Conservation (phyloP, 2,113 vertebrate genomes). For the Chascanopsetta lugubris region DNA sequence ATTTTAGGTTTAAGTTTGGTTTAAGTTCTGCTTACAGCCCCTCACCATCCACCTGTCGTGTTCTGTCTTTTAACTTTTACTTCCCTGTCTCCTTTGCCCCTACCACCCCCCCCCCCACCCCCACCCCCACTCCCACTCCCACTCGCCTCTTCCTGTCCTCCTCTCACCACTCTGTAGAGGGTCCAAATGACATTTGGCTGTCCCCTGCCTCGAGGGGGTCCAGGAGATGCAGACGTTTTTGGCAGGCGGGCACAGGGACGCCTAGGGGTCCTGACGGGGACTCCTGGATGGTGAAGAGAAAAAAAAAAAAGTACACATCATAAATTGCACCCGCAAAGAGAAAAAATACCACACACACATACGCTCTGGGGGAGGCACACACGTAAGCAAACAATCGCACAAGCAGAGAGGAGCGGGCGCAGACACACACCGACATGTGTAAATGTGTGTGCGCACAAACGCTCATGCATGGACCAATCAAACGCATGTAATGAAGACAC, state of each 20-base stretch:
- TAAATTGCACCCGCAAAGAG: slow-evolving; percentile 54
- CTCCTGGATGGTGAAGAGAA: slow-evolving; percentile 75
- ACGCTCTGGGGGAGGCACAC: slow-evolving; percentile 34
- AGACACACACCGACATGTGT: slow-evolving; percentile 31
- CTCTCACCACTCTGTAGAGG: slow-evolving; percentile 71
- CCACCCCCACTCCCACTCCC: neutral
- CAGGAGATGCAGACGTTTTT: slow-evolving; percentile 77
- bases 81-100: neutral
- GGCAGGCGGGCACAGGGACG: slow-evolving; percentile 74
- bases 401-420: slow-evolving; percentile 27
- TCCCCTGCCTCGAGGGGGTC: slow-evolving; percentile 71
- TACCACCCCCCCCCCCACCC: neutral
- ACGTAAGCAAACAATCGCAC: slow-evolving; percentile 43
- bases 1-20: no score
- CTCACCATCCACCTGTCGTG: neutral
- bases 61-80: slow-evolving; percentile 18
- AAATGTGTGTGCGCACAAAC: slow-evolving; percentile 12
- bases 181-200: slow-evolving; percentile 79
- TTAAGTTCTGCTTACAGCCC: no score
- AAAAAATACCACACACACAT: slow-evolving; percentile 56
- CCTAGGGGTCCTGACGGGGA: slow-evolving; percentile 74
- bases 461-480: slow-evolving; percentile 27
- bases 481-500: slow-evolving; percentile 47
- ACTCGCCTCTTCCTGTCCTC: slow-evolving; percentile 53
- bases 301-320: slow-evolving; percentile 64